Evolutionary conservation across 2,113 vertebrate genomes (phyloP), one percentile per base, ranked within the genome.

Genomic region (Macquaria australasica): DNA sequence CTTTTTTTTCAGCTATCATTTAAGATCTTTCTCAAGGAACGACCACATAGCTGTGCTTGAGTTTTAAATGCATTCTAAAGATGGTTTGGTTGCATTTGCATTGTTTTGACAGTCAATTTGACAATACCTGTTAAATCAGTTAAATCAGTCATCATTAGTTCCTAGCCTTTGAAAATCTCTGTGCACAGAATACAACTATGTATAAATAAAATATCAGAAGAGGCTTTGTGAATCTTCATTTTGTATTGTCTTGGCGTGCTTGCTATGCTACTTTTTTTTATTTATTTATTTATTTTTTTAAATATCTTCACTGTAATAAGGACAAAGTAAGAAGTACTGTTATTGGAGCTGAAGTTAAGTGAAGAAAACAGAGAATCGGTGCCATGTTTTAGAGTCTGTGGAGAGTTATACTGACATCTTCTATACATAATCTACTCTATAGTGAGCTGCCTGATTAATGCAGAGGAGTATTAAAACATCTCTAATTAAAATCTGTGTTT

Each of bases 401-500:
- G 39, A 76, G 78, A 79, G 50, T 78, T 78, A 11, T 31, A 43
- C 6, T 56, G 16, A 80, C 74, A 64, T 77, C 51, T 23, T 72
- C 58, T n/a, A 18, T 82, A 77, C 62, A 72, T 63, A 63, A 74
- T 77, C 6, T 25, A n/a, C 55, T 81, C 15, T 4, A 28, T 25
- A 41, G 63, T 18, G 39, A 83, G 78, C 69, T 55, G 68, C 66
- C 79, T 91, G 74, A 90, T 94, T 84, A 80, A 90, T 89, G 63
- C 64, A 86, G 69, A 39, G 23, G 53, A 45, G 71, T 72, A 58
- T 92, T 90, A 79, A 91, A 90, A 89, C 63, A 80, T 87, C 80
- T 83, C 79, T 91, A 92, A 94, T 94, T 93, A 92, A 90, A 94
- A 87, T 81, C 79, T n/a, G 34, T 63, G 73, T 87, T 87, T 72